Evolutionary conservation across 2,797 vertebrate species (phyloP).

Genomic region (Eospalax fontanierii): DNA sequence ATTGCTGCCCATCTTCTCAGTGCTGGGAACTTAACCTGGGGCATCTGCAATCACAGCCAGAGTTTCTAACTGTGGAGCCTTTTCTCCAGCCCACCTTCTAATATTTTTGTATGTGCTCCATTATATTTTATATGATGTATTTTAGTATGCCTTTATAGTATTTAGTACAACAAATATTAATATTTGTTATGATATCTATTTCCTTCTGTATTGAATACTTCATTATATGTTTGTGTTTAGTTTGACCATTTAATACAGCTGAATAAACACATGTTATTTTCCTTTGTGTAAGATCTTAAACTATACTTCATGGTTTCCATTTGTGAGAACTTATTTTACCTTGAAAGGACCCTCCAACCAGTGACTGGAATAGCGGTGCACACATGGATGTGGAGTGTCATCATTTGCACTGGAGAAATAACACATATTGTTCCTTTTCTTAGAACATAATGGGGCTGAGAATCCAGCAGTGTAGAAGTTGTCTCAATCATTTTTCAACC

Average conservation of each 20-base stretch:
- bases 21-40: too few relatives aligned
- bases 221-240: not conserved
- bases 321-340: not conserved
- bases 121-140: not conserved
- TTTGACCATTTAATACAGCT: not conserved
- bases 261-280: not conserved
- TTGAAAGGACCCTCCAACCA: not conserved
- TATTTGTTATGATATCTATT: too few relatives aligned
- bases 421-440: not conserved
- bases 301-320: not conserved
- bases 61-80: too few relatives aligned
- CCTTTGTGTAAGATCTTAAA: not conserved
- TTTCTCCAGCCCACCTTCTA: not conserved
- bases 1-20: too few relatives aligned
- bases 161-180: not conserved
- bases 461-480: not conserved
- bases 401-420: not conserved
- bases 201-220: not conserved
- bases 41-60: too few relatives aligned
- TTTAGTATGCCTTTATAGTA: not conserved
- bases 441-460: not conserved
- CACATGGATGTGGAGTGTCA: not conserved
- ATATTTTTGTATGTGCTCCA: not conserved
- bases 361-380: not conserved
- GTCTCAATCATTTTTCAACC: not conserved